A percentile compares a stretch with the other conserved stretches of the same genome.
Evolutionary conservation across 2,888 invertebrate genomes (phyloP).

Genomic region (Salticus scenicus): DNA sequence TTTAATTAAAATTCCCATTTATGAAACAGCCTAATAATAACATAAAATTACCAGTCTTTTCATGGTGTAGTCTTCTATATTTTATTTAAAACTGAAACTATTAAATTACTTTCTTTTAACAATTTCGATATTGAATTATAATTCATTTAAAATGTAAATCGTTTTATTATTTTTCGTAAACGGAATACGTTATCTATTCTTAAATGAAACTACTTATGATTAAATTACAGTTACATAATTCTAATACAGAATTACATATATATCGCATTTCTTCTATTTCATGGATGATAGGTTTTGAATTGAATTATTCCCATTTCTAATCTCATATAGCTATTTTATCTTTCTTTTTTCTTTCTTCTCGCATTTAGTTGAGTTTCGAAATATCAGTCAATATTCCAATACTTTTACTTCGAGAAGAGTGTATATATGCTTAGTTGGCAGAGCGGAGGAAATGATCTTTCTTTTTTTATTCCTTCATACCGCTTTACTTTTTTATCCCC

Average conservation of each 20-base stretch:
- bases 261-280: slow-evolving; percentile 28
- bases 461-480: slow-evolving; percentile 6
- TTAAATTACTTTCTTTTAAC: no score
- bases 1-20: no score
- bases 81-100: no score
- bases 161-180: no score
- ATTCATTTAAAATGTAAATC: no score
- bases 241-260: no score
- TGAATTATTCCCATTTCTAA: slow-evolving; percentile 27
- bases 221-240: no score
- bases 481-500: slow-evolving; percentile 34
- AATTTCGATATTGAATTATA: no score
- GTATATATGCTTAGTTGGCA: slow-evolving; percentile 58
- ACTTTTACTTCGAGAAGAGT: slow-evolving; percentile 39
- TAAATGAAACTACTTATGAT: background rate
- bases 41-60: no score
- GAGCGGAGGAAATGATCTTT: slow-evolving; percentile 52
- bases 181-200: no score
- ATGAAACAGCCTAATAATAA: no score
- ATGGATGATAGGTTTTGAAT: slow-evolving; percentile 48
- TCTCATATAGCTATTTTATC: background rate
- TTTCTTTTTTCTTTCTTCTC: slow-evolving; percentile 20
- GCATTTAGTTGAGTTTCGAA: slow-evolving; percentile 44
- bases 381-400: slow-evolving; percentile 56
- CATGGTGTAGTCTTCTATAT: no score